Evolutionary conservation across 2,113 vertebrate genomes (phyloP), one percentile per base, ranked within the genome.

Genomic region (Halcyon malimbica): DNA sequence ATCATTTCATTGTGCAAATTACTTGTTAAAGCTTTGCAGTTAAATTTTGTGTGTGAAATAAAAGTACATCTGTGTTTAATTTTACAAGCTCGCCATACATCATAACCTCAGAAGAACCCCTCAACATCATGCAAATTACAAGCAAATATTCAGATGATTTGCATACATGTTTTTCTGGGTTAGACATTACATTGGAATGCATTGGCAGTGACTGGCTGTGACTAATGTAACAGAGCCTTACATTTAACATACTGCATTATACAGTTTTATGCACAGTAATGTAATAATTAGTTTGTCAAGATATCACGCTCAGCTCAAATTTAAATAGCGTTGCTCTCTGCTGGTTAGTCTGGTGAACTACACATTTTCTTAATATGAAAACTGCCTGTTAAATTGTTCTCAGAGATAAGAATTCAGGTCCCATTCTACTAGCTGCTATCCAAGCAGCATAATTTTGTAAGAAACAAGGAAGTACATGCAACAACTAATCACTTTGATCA

Each of bases 241-340:
- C 81, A 93, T 94, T 96, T 97, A 96, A 94, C 33, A 70, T 78
- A 82, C 65, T 95, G 82, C 85, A 94, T 89, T 96, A 95, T 93
- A 41, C 85, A 92, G 86, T 94, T 89, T 97, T 92, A 78, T 88
- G 96, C 87, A 73, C 83, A 92, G 94, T 96, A 96, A 97, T 85
- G 84, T 76, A 96, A 87, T 94, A 96, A 97, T 94, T 96, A 97
- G 51, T 73, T 94, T 87, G 93, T 95, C 28, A 70, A 96, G 85
- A 92, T 92, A 90, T n/a, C 91, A 79, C 0, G 4, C 56, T 91
- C 46, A 68, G 59, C 53, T 74, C 89, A 95, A 95, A 86, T 95
- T 95, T 97, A 95, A 95, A 94, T 95, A 94, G 91, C 78, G 89
- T 96, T 97, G 97, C 95, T 90, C 96, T 97, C 96, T 97, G 92